Evolutionary conservation across 2,797 vertebrate species (phyloP).

Genomic region (Hippoglossus hippoglossus): DNA sequence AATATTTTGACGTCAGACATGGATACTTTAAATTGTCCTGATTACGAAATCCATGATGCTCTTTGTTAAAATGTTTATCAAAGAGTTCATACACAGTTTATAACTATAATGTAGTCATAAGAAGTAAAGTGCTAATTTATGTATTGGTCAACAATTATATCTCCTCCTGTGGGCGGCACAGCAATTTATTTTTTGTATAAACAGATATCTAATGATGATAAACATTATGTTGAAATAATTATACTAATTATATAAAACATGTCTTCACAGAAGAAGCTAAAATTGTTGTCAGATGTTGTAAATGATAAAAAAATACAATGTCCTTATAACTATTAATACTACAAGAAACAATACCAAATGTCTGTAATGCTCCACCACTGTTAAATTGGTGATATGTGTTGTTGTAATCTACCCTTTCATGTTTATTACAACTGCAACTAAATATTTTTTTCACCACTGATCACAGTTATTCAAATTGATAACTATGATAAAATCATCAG

Average conservation of each 20-base stretch:
- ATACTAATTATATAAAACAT: neutral
- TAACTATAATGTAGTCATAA: neutral
- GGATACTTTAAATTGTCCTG: neutral
- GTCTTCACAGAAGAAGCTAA: neutral
- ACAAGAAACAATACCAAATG: neutral
- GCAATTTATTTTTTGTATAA: neutral
- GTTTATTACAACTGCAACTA: no score
- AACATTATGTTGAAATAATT: neutral
- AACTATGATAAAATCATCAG: neutral
- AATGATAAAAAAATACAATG: neutral
- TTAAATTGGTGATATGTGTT: neutral
- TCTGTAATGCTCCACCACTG: neutral
- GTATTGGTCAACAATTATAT: neutral
- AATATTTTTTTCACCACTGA: neutral
- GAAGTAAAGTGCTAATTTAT: neutral
- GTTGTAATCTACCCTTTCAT: constrained; percentile 5
- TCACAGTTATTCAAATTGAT: neutral
- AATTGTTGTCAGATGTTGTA: neutral
- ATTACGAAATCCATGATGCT: constrained; percentile 5
- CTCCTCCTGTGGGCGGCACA: no score
- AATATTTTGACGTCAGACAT: constrained; percentile 4
- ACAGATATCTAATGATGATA: neutral
- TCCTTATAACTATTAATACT: neutral
- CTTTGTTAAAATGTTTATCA: neutral
- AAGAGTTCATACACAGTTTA: neutral